These are phyloP conservation scores for Zaprionus africanus DNA, from an alignment of 1,140 invertebrate genomes.

Conservation along the genomic window DNA sequence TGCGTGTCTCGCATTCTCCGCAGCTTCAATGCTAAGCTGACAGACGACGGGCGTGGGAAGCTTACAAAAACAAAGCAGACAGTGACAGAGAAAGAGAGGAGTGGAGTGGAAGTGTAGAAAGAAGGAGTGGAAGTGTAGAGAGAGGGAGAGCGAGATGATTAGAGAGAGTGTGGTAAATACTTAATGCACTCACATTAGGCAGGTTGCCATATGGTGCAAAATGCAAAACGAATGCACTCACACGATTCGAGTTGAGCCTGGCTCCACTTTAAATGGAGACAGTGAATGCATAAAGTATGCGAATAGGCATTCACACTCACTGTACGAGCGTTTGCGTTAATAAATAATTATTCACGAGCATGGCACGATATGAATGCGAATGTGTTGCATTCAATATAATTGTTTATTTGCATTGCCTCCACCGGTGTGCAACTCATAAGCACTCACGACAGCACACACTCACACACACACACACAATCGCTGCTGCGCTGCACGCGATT, in stretches of 20 bases:
- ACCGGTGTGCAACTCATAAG: background rate
- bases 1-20: constrained; percentile 1
- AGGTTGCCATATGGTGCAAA: constrained; percentile 27
- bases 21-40: constrained; percentile 29
- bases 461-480: constrained; percentile 3
- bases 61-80: constrained; percentile 7
- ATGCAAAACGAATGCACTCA: constrained; percentile 8
- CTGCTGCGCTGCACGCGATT: constrained; percentile 62
- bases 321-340: constrained; percentile 19
- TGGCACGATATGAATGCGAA: constrained; percentile 19
- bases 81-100: background rate
- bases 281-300: constrained; percentile 15
- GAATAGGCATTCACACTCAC: constrained; percentile 9
- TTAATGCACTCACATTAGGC: constrained; percentile 6
- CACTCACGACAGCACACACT: background rate
- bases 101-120: too few species aligned
- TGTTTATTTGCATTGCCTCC: constrained; percentile 18
- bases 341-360: constrained; percentile 7
- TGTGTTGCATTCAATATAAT: constrained; percentile 28
- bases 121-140: background rate
- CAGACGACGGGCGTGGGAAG: constrained; percentile 30
- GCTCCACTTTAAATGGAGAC: constrained; percentile 13
- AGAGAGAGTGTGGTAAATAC: background rate
- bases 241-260: constrained; percentile 11
- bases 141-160: background rate